These are phyloP conservation scores for Enteromius unitaeniatus DNA, from an alignment of 2,797 vertebrate species.

Conservation along the genomic window DNA sequence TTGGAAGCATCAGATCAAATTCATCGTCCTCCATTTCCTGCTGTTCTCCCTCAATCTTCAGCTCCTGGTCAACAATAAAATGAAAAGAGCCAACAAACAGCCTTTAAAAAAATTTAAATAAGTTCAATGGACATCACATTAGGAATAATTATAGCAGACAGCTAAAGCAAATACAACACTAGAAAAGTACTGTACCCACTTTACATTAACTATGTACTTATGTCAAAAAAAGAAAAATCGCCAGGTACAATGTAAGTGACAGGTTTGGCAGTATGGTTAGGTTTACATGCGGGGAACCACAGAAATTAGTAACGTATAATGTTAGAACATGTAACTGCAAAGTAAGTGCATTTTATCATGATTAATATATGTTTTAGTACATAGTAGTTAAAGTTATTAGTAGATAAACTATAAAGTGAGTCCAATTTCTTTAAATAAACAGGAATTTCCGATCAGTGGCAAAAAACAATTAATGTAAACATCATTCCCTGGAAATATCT, in stretches of 20 bases:
- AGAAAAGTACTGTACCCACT: neutral
- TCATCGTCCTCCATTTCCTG: constrained; percentile 82
- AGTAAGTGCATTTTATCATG: neutral
- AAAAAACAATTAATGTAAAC: neutral
- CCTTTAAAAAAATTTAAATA: neutral
- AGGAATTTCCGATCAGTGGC: too few species aligned
- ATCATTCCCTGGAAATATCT: neutral
- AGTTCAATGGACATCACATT: neutral
- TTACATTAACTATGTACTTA: neutral
- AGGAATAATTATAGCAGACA: neutral
- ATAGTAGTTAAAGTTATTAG: neutral
- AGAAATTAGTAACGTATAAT: neutral
- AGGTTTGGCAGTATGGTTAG: too few species aligned
- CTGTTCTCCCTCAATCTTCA: constrained; percentile 84
- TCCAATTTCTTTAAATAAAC: neutral
- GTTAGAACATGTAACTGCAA: neutral
- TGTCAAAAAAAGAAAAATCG: neutral
- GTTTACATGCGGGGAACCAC: neutral
- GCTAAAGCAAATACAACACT: neutral
- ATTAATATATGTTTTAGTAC: neutral
- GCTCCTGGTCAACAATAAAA: constrained; percentile 67
- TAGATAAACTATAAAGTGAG: neutral
- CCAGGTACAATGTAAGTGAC: neutral
- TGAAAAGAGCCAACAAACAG: neutral
- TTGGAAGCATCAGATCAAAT: constrained; percentile 79